Evolutionary conservation across 2,797 vertebrate genomes (phyloP).

Genomic region (Melopsittacus undulatus): DNA sequence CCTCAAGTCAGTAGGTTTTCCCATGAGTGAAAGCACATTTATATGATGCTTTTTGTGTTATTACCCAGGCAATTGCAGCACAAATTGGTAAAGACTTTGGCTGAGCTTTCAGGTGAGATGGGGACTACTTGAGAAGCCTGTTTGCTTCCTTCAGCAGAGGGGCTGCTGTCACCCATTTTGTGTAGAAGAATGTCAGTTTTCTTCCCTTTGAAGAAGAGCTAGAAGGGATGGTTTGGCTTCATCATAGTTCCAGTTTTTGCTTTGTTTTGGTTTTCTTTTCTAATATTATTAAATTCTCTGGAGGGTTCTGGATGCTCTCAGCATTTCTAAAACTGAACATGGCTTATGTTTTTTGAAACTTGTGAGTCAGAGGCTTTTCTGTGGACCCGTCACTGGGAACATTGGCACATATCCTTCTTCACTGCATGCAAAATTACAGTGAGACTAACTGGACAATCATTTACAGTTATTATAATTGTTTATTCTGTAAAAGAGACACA

Average conservation of each 20-base stretch:
- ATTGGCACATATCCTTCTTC: background rate
- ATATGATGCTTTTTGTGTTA: background rate
- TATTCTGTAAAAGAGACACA: background rate
- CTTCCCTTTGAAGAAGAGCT: constrained; percentile 26
- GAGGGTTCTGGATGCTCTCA: background rate
- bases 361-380: background rate
- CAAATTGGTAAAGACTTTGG: background rate
- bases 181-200: background rate
- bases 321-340: background rate
- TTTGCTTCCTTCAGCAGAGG: background rate
- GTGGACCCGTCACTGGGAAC: background rate
- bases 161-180: background rate
- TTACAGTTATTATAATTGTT: constrained; percentile 29
- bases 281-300: background rate
- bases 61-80: background rate
- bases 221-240: constrained; percentile 17
- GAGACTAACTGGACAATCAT: constrained; percentile 30
- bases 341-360: background rate
- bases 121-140: background rate
- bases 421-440: background rate
- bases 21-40: background rate
- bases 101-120: background rate
- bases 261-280: background rate
- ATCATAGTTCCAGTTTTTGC: background rate
- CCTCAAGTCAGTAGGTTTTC: background rate